Evolutionary conservation across 2,888 invertebrate species (phyloP).

Genomic region (Mimas tiliae): DNA sequence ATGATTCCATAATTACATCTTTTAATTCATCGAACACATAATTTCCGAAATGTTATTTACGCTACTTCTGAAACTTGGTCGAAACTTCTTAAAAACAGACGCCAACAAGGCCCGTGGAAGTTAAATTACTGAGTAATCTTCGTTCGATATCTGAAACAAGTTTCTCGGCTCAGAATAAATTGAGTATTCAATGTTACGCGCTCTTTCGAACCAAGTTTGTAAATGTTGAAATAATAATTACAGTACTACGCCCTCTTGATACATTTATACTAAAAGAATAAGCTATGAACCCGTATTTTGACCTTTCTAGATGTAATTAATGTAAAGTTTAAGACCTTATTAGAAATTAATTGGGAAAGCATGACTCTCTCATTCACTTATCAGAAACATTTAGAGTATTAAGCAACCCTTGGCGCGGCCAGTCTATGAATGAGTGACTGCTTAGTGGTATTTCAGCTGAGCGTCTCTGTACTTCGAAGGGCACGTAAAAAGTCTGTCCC

Average conservation of each 20-base stretch:
- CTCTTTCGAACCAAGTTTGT: conserved; percentile 28
- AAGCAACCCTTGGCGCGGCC: too few species aligned
- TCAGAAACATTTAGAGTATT: too few species aligned
- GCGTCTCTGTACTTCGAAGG: too few species aligned
- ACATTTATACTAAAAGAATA: too few species aligned
- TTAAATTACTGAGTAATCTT: conserved; percentile 42
- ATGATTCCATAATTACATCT: not conserved
- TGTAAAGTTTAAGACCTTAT: too few species aligned
- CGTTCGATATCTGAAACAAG: conserved; percentile 36
- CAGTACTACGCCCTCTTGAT: not conserved
- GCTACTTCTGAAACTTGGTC: conserved; percentile 30
- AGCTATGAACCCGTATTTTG: not conserved
- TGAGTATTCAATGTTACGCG: conserved; percentile 34
- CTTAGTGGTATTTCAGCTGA: too few species aligned
- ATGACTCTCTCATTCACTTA: too few species aligned
- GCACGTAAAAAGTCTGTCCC: too few species aligned
- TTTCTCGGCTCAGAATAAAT: conserved; percentile 35
- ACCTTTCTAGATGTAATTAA: too few species aligned
- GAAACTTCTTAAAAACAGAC: conserved; percentile 31
- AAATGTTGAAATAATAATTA: conserved; percentile 32
- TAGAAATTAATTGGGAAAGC: too few species aligned
- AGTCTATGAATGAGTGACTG: too few species aligned
- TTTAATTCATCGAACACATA: conserved; percentile 3
- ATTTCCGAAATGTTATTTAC: conserved; percentile 29
- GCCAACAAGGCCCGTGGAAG: conserved; percentile 30